phyloP scores from a whole-genome alignment of 2,888 invertebrate species.

The Junonia oenone region DNA sequence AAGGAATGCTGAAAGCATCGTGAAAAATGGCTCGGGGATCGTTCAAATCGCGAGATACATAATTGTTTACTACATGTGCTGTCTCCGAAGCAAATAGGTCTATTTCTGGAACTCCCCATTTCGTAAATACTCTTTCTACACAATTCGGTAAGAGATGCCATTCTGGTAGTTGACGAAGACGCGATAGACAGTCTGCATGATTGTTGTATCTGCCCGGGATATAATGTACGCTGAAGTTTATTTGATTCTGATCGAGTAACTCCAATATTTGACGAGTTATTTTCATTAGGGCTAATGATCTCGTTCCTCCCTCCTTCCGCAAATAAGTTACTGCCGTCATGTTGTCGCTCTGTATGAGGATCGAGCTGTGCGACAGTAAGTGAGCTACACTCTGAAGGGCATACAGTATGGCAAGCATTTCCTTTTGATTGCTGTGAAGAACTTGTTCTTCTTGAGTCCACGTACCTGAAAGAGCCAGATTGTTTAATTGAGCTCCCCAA shows the following conservation, averaged over 20 bases:
- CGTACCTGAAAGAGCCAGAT: constrained; percentile 16
- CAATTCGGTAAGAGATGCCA: constrained; percentile 30
- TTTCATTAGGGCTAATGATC: constrained; percentile 27
- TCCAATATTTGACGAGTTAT: constrained; percentile 25
- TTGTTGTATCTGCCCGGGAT: constrained; percentile 33
- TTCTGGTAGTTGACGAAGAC: constrained; percentile 25
- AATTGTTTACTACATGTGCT: constrained; percentile 9
- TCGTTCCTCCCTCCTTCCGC: constrained; percentile 38
- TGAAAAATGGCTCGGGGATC: background rate
- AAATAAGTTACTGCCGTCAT: constrained; percentile 31
- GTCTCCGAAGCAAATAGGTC: constrained; percentile 5
- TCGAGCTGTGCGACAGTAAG: background rate
- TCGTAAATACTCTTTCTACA: constrained; percentile 20
- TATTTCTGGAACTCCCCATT: constrained; percentile 6
- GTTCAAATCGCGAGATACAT: background rate
- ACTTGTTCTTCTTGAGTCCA: constrained; percentile 24
- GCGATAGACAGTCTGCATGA: constrained; percentile 31
- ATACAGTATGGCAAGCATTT: constrained; percentile 27
- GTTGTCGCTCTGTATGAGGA: constrained; percentile 36
- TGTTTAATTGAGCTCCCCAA: constrained; percentile 34
- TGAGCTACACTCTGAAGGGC: constrained; percentile 1
- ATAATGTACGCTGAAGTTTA: constrained; percentile 23
- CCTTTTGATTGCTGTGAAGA: constrained; percentile 31
- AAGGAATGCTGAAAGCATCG: constrained; percentile 20
- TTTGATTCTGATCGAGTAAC: constrained; percentile 23